Evolutionary conservation across 2,113 vertebrate genomes (phyloP).

Genomic region (Phylloscopus whistleri): DNA sequence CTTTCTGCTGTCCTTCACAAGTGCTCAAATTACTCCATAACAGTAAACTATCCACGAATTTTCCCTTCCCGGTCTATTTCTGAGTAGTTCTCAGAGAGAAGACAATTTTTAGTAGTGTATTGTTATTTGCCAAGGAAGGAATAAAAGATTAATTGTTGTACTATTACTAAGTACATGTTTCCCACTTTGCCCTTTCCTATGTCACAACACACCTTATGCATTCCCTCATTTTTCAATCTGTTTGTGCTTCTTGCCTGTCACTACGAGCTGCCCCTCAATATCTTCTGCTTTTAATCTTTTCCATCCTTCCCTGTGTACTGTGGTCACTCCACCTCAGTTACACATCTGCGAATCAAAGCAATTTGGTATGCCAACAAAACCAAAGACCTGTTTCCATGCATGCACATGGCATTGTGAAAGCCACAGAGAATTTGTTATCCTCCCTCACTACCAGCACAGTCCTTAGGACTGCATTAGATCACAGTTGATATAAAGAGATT

Average conservation of each 20-base stretch:
- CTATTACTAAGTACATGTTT: not conserved
- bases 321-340: not conserved
- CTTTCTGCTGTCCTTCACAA: not conserved
- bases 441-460: not conserved
- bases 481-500: not conserved
- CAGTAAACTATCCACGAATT: not conserved
- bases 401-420: not conserved
- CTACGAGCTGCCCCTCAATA: not conserved
- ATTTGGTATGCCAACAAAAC: not conserved
- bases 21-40: not conserved
- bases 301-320: not conserved
- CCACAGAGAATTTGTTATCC: not conserved
- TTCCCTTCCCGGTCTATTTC: not conserved
- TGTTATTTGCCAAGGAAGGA: not conserved
- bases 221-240: not conserved
- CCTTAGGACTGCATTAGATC: not conserved
- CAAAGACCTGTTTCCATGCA: not conserved
- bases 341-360: not conserved
- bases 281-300: not conserved
- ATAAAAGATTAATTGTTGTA: not conserved
- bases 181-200: not conserved
- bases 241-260: not conserved
- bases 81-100: not conserved
- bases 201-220: not conserved
- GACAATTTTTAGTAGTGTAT: not conserved